phyloP scores from a whole-genome alignment of 2,113 vertebrate genomes.

The Diadophis punctatus region DNA sequence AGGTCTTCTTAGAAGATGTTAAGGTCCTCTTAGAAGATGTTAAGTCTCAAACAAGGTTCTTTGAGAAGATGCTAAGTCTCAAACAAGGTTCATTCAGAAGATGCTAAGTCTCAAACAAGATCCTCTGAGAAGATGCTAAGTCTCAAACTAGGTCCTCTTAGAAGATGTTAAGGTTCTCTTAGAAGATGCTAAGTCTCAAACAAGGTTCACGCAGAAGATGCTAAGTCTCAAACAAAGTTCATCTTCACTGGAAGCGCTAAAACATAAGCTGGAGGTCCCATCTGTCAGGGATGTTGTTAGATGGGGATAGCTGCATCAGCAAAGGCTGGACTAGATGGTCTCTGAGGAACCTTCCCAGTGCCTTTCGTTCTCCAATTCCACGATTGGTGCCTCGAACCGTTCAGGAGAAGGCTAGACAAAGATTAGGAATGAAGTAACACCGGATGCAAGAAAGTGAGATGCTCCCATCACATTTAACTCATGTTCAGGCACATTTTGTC shows the following conservation, averaged over 20 bases:
- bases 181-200: not conserved
- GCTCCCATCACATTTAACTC: not conserved
- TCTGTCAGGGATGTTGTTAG: not conserved
- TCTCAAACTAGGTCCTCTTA: too few relatives aligned
- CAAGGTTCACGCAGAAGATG: not conserved
- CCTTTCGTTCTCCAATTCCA: not conserved
- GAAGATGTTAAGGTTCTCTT: not conserved
- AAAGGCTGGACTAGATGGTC: not conserved
- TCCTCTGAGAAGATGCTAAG: too few relatives aligned
- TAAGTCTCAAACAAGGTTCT: too few relatives aligned
- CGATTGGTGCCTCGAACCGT: not conserved
- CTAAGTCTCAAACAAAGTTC: too few relatives aligned
- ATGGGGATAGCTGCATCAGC: not conserved
- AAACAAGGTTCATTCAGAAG: too few relatives aligned
- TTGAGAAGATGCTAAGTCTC: too few relatives aligned
- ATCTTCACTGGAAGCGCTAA: not conserved
- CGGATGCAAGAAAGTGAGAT: not conserved
- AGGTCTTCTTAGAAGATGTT: too few relatives aligned
- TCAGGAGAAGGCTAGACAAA: not conserved
- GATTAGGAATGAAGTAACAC: not conserved
- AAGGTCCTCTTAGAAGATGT: too few relatives aligned
- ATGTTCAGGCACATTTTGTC: not conserved
- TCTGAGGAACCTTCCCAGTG: not conserved
- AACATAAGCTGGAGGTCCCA: not conserved
- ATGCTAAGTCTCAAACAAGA: too few relatives aligned